phyloP scores from a whole-genome alignment of 2,888 invertebrate species.

The Zaprionus lineosus region DNA sequence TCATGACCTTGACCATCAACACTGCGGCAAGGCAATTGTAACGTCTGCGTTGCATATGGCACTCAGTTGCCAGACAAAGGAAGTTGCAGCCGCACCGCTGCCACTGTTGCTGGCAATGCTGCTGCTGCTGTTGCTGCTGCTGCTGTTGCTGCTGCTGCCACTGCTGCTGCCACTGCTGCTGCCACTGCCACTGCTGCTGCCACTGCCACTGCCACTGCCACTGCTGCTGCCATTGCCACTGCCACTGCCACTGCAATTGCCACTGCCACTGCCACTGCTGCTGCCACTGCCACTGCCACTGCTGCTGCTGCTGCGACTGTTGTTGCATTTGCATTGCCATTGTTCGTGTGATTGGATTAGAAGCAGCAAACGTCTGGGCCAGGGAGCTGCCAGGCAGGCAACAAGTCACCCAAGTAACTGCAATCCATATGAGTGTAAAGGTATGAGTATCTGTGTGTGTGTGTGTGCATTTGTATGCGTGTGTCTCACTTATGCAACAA shows the following conservation, averaged over 20 bases:
- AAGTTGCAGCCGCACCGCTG: constrained; percentile 42
- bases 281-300: constrained; percentile 6
- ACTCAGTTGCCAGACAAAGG: constrained; percentile 62
- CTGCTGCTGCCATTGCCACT: constrained; percentile 69
- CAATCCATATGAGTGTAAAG: too few species aligned
- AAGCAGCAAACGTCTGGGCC: constrained; percentile 39
- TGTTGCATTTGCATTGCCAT: constrained; percentile 69
- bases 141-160: constrained; percentile 66
- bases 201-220: constrained; percentile 2
- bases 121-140: constrained; percentile 8
- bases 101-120: constrained; percentile 8
- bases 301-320: constrained; percentile 14
- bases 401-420: constrained; percentile 53
- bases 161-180: constrained; percentile 62
- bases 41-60: constrained; percentile 60
- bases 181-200: constrained; percentile 8
- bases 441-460: too few species aligned
- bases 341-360: constrained; percentile 71
- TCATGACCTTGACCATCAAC: constrained; percentile 81
- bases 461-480: too few species aligned
- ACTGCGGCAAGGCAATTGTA: constrained; percentile 58
- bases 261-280: too few species aligned
- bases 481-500: constrained; percentile 52
- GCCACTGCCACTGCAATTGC: constrained; percentile 67
- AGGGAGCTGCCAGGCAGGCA: too few species aligned